Evolutionary conservation across 2,888 invertebrate species (phyloP).

Genomic region (Drosophila emarginata): DNA sequence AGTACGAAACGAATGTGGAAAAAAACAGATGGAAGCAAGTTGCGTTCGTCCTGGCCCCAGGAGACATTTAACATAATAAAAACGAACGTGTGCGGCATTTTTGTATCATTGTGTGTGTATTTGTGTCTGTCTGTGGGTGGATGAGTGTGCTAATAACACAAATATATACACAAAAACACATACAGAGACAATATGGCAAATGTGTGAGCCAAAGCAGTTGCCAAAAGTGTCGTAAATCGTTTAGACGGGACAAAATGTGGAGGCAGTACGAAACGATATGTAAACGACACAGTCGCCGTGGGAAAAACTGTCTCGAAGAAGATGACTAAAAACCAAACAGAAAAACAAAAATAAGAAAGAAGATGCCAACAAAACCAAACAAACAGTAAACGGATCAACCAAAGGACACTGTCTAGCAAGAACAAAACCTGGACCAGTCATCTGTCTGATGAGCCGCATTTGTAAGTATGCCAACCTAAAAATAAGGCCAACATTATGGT

Average conservation of each 20-base stretch:
- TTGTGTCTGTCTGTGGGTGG: constrained; percentile 25
- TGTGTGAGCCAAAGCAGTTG: constrained; percentile 73
- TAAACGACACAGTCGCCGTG: constrained; percentile 69
- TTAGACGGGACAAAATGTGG: constrained; percentile 72
- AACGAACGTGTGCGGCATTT: constrained; percentile 74
- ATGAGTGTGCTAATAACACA: constrained; percentile 70
- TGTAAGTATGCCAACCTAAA: constrained; percentile 33
- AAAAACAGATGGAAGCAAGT: constrained; percentile 41
- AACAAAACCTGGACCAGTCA: constrained; percentile 4
- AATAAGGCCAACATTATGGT: constrained; percentile 45
- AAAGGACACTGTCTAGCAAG: not conserved
- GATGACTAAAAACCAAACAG: constrained; percentile 6
- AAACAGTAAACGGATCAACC: not conserved
- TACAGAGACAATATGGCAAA: constrained; percentile 65
- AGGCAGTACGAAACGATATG: constrained; percentile 58
- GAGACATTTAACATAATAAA: constrained; percentile 79
- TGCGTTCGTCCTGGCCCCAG: constrained; percentile 57
- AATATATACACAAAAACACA: constrained; percentile 28
- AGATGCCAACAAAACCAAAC: not conserved
- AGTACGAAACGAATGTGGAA: constrained; percentile 41
- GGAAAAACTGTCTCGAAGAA: constrained; percentile 55
- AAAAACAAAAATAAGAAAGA: not conserved
- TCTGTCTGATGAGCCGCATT: constrained; percentile 29
- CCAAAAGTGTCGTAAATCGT: constrained; percentile 77
- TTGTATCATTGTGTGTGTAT: constrained; percentile 29